These are phyloP conservation scores for Onthophagus sagittarius DNA, from an alignment of 2,888 invertebrate genomes.

Conservation along the genomic window DNA sequence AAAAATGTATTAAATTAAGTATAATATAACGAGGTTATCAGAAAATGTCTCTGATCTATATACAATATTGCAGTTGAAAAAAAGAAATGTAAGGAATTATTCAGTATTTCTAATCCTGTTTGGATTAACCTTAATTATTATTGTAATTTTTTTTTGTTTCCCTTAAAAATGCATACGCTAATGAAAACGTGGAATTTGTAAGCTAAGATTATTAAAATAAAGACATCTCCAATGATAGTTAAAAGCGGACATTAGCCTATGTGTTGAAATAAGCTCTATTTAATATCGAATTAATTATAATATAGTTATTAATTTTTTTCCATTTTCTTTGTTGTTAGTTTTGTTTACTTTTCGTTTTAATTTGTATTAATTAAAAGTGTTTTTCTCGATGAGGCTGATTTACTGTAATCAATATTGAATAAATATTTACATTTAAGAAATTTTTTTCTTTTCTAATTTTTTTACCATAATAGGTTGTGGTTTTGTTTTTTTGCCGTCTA, in stretches of 20 bases:
- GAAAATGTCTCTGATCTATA: background rate
- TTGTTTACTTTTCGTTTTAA: conserved; percentile 13
- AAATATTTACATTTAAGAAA: conserved; percentile 6
- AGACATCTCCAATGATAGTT: background rate
- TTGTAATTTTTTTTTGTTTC: background rate
- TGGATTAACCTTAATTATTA: background rate
- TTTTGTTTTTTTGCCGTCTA: no score
- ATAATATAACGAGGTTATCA: conserved; percentile 4
- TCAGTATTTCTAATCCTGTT: conserved; percentile 12
- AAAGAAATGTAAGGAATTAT: background rate
- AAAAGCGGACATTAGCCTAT: background rate
- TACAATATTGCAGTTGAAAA: conserved; percentile 1
- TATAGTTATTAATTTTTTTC: background rate
- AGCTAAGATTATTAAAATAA: background rate
- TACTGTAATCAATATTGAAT: conserved; percentile 14
- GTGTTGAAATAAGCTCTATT: background rate
- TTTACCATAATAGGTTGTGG: no score
- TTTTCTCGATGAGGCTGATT: conserved; percentile 17
- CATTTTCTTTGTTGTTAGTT: background rate
- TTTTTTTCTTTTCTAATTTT: background rate
- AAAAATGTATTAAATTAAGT: conserved; percentile 41
- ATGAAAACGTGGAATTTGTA: conserved; percentile 12
- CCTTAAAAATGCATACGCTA: background rate
- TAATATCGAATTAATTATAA: conserved; percentile 1
- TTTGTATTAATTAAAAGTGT: background rate